These are phyloP conservation scores for Himalopsyche kuldschensis DNA, from an alignment of 2,888 invertebrate species.

Conservation along the genomic window DNA sequence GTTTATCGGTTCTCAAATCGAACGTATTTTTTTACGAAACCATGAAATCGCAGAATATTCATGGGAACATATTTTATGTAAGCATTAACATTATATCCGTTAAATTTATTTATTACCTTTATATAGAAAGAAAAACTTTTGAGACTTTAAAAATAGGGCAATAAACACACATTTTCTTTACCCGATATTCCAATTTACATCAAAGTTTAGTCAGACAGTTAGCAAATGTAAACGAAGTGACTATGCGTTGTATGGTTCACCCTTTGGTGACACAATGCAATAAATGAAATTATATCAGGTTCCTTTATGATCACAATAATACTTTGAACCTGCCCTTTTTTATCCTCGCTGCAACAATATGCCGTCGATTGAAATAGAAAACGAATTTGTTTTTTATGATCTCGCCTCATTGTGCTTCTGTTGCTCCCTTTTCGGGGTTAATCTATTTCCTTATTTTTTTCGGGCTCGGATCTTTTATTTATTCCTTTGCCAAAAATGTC, in stretches of 20 bases:
- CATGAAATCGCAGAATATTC: too few relatives aligned
- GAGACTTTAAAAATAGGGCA: not conserved
- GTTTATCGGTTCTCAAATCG: too few relatives aligned
- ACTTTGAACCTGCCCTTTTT: slow-evolving; percentile 36
- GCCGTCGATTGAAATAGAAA: slow-evolving; percentile 34
- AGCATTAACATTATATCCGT: too few relatives aligned
- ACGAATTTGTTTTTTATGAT: slow-evolving; percentile 40
- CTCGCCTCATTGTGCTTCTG: slow-evolving; percentile 25
- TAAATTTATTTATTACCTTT: not conserved
- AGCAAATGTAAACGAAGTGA: not conserved
- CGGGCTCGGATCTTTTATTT: not conserved
- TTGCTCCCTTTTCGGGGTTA: slow-evolving; percentile 29
- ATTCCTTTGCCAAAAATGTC: slow-evolving; percentile 4
- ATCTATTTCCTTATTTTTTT: slow-evolving; percentile 33
- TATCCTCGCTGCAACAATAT: slow-evolving; percentile 31
- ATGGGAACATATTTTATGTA: too few relatives aligned
- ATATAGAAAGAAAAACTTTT: not conserved
- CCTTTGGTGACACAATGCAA: slow-evolving; percentile 34
- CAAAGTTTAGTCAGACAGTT: not conserved
- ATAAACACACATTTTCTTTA: not conserved
- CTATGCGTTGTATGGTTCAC: not conserved
- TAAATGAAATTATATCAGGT: slow-evolving; percentile 40
- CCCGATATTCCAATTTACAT: not conserved
- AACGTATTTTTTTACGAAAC: too few relatives aligned
- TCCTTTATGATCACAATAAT: slow-evolving; percentile 33